Conservation (phyloP, 1,140 invertebrate genomes). For the Calliphora vicina region DNA sequence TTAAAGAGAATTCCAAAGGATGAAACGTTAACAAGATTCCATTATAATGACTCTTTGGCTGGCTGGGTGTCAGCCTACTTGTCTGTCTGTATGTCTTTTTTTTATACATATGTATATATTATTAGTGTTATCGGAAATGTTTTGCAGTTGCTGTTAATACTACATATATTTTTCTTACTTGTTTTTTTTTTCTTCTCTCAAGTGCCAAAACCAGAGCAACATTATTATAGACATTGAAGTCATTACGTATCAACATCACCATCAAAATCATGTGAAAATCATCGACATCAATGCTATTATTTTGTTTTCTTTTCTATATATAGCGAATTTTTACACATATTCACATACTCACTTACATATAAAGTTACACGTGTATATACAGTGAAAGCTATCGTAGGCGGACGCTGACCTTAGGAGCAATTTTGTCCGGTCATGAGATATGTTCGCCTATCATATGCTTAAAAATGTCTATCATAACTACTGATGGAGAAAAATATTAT, state of each 20-base stretch:
- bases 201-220: not conserved
- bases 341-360: no score
- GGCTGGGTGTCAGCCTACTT: not conserved
- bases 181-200: not conserved
- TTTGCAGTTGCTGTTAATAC: not conserved
- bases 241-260: conserved; percentile 8
- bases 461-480: no score
- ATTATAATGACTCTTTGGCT: not conserved
- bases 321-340: no score
- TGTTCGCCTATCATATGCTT: no score
- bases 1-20: not conserved
- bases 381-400: no score
- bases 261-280: not conserved
- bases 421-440: no score
- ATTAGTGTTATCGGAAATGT: conserved; percentile 1
- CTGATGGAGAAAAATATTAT: no score
- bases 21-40: not conserved
- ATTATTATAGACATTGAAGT: conserved; percentile 17
- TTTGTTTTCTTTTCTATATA: no score
- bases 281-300: not conserved
- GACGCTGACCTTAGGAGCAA: no score
- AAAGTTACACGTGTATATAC: no score
- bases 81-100: not conserved
- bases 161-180: not conserved
- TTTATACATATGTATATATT: not conserved